Evolutionary conservation across 2,888 invertebrate species (phyloP).

Genomic region (Melinopterus prodromus): DNA sequence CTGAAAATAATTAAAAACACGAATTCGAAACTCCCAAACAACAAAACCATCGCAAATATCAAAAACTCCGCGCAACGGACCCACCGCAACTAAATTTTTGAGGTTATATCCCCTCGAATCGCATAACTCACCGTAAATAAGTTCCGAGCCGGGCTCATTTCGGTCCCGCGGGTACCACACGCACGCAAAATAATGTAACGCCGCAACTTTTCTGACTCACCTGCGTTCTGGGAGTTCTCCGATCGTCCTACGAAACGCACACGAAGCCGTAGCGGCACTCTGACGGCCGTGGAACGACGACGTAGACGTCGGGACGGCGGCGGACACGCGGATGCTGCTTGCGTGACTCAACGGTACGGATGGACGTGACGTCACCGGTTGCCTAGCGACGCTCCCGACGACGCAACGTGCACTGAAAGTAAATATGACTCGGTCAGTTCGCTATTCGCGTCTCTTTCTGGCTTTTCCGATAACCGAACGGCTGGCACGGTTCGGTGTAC

Average conservation of each 20-base stretch:
- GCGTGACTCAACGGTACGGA: constrained; percentile 46
- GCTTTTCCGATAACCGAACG: constrained; percentile 22
- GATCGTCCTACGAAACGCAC: constrained; percentile 15
- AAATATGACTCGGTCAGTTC: constrained; percentile 33
- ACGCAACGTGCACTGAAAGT: constrained; percentile 44
- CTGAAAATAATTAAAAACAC: too few species aligned
- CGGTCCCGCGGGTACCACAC: not conserved
- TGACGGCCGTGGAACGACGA: constrained; percentile 30
- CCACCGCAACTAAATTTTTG: not conserved
- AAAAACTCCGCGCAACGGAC: not conserved
- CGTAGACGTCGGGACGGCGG: constrained; percentile 34
- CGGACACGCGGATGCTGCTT: constrained; percentile 37
- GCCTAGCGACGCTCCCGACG: constrained; percentile 45
- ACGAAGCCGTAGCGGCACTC: constrained; percentile 6
- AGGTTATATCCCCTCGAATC: not conserved
- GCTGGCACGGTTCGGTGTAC: not conserved
- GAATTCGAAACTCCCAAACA: not conserved
- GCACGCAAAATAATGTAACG: not conserved
- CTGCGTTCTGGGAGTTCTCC: not conserved
- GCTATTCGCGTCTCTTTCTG: not conserved
- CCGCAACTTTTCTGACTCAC: constrained; percentile 13
- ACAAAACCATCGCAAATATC: not conserved
- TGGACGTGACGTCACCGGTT: constrained; percentile 48
- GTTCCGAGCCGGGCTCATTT: not conserved
- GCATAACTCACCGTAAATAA: not conserved